Percentiles rank a stretch among this genome's conserved stretches.
phyloP scores from a whole-genome alignment of 2,113 vertebrate genomes.

The Ardeotis arabs region DNA sequence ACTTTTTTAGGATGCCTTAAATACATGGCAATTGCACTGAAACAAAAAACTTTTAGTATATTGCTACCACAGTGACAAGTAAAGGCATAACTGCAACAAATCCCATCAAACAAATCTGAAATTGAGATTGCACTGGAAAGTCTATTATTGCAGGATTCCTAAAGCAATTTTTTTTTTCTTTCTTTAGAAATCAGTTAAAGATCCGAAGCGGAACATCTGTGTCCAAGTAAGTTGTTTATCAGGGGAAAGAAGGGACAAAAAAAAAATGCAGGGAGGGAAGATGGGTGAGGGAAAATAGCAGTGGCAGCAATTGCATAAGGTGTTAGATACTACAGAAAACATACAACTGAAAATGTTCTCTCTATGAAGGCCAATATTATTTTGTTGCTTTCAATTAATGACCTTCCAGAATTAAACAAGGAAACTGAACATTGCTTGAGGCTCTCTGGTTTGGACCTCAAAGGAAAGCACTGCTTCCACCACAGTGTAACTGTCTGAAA shows the following conservation, averaged over 20 bases:
- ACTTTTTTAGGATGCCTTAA: background rate
- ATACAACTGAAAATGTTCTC: background rate
- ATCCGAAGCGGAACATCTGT: background rate
- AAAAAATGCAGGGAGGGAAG: background rate
- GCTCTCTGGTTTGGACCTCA: background rate
- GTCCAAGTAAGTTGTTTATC: background rate
- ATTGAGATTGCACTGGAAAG: background rate
- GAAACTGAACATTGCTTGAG: accelerated
- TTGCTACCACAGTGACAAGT: background rate
- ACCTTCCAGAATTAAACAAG: background rate
- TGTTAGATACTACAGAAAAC: background rate
- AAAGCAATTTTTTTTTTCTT: background rate
- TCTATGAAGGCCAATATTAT: background rate
- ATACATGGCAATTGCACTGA: background rate
- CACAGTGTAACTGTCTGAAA: background rate
- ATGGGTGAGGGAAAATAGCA: background rate
- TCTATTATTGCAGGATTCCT: background rate
- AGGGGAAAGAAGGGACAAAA: background rate
- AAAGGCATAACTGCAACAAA: background rate
- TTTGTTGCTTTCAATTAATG: background rate
- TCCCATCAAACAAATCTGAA: background rate
- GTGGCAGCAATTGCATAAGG: background rate
- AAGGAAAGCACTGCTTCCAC: background rate
- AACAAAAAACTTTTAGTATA: background rate
- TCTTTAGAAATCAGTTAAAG: background rate